Base-by-base conservation (phyloP, 2,797 vertebrate species). In the Gouania willdenowi region DNA sequence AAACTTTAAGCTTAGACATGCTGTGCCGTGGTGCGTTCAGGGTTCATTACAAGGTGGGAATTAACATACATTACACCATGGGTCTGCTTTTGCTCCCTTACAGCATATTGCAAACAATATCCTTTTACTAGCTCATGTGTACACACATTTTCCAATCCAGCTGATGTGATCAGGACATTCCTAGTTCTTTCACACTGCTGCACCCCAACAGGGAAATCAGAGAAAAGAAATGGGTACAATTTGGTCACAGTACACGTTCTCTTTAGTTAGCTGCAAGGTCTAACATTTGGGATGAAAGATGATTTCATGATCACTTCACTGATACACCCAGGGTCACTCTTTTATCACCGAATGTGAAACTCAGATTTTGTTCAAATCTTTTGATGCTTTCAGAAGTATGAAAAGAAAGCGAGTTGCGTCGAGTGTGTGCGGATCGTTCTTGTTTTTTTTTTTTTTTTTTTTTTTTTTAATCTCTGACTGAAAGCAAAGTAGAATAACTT, bases 141-240 rank as follows among this genome's bases (percentile, higher is more conserved):
- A 17, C 28, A 58, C 17, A 17, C 4, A 4, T 6, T 19, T 20
- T 46, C 18, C 4, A 16, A 44, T 52, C 3, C 42, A 21, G 35
- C 31, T 38, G 16, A n/a, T n/a, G n/a, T n/a, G n/a, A n/a, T n/a
- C n/a, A n/a, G n/a, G n/a, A n/a, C n/a, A n/a, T n/a, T n/a, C n/a
- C n/a, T n/a, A n/a, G n/a, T 44, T 47, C 20, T 58, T 53, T 45
- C 59, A 52, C 62, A 57, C 61, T 47, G 48, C 42, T 66, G 14
- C 18, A 41, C 10, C 42, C 56, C 28, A 43, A 44, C 32, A 41
- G 35, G 41, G 62, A 23, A 40, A 18, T 3, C 17, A 5, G 17
- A 17, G 5, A 5, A 5, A 20, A 20, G 19, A 20, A 20, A n/a
- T n/a, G n/a, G n/a, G n/a, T n/a, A n/a, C n/a, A n/a, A n/a, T n/a